These are phyloP conservation scores for Gobio gobio DNA, from an alignment of 2,113 vertebrate species.

Conservation along the genomic window DNA sequence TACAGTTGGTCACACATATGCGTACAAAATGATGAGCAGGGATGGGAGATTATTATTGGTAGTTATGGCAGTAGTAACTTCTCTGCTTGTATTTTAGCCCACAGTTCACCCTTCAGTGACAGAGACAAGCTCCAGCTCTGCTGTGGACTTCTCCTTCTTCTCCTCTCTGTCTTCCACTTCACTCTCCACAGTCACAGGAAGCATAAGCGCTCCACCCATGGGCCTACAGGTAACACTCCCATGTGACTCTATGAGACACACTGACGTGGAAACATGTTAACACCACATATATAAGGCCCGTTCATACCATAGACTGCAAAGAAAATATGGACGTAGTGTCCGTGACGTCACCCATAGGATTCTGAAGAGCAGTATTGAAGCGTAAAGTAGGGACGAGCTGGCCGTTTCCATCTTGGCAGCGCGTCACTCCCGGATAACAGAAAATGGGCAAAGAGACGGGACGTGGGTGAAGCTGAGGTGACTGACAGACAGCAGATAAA, in stretches of 20 bases:
- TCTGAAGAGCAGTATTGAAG: no score
- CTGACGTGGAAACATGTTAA: neutral
- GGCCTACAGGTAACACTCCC: constrained; percentile 62
- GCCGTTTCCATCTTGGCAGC: no score
- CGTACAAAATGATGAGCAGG: neutral
- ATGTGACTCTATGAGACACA: neutral
- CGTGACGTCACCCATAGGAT: no score
- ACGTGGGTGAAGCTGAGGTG: no score
- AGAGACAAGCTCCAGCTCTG: constrained; percentile 62
- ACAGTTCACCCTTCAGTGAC: constrained; percentile 56
- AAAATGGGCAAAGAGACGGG: no score
- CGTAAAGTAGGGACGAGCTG: no score
- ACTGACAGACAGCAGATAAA: no score
- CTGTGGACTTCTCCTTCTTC: constrained; percentile 68
- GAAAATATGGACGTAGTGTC: no score
- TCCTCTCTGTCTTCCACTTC: constrained; percentile 66
- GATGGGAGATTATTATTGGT: neutral
- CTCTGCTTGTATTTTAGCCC: constrained; percentile 41
- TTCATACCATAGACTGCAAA: neutral
- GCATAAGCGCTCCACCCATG: constrained; percentile 46
- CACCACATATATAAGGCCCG: neutral
- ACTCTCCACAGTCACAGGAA: constrained; percentile 56
- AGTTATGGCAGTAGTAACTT: neutral
- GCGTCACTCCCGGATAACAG: no score
- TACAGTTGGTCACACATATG: neutral